Base-by-base conservation (phyloP, 2,888 invertebrate genomes). In the Drymonia ruficornis region DNA sequence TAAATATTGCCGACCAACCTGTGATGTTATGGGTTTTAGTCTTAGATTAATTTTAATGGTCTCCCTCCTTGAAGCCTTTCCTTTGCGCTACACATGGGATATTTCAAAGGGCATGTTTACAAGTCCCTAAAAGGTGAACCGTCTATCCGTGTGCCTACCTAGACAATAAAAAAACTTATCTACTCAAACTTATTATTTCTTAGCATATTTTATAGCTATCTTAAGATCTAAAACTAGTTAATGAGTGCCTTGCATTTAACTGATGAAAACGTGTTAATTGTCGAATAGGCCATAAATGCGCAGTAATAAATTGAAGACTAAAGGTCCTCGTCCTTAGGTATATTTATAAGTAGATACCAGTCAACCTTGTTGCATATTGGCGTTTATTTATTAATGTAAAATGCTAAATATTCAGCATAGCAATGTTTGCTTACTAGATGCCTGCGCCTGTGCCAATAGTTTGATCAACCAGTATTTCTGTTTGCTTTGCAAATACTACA, bases 401-500 rank as follows among this genome's bases (percentile, higher is more conserved):
- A 34, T 15, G 18, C 4, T 47, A 47, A 18, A 34, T 34, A 47
- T 47, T 47, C 18, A n/a, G 29, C 19, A 15, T n/a, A 46, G 15
- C 28, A n/a, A 44, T 46, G 18, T 34, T 18, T n/a, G 2, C n/a
- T 6, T 2, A 19, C 18, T 8, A 45, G 34, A 36, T 31, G 29
- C 45, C n/a, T 34, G 13, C 28, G 11, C 5, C 48, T 0, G 15
- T n/a, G 49, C 59, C 52, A 31, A 50, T n/a, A 55, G 34, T 38
- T 36, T 29, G 18, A 34, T 12, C n/a, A n/a, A n/a, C n/a, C 34
- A 12, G 4, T 28, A 6, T 16, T 5, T 44, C 16, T 51, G 5
- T 1, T 51, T 56, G 65, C 51, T 49, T n/a, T 2, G 1, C 1
- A 42, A 11, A 31, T 18, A 12, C 11, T 0, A n/a, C 28, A 63